Conservation (phyloP, 2,888 invertebrate species). For the Microdon myrmicae region DNA sequence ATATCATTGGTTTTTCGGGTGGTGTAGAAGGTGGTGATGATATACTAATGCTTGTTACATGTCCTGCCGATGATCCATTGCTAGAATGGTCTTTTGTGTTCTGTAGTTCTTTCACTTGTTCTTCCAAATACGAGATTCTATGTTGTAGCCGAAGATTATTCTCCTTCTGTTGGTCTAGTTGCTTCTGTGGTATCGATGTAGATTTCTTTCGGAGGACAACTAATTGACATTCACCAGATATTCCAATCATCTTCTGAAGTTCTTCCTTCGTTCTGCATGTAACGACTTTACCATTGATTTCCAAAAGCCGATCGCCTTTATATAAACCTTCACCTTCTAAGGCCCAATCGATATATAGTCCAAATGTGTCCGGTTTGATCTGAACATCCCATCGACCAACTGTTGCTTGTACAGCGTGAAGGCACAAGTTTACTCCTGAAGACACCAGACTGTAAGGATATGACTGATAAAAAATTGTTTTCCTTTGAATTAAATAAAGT, state of each 20-base stretch:
- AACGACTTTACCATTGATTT: slow-evolving; percentile 83
- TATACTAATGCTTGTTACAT: slow-evolving; percentile 79
- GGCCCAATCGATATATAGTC: slow-evolving; percentile 84
- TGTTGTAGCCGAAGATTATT: slow-evolving; percentile 88
- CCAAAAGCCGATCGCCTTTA: slow-evolving; percentile 80
- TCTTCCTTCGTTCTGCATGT: slow-evolving; percentile 78
- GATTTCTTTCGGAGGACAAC: slow-evolving; percentile 63
- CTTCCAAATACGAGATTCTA: slow-evolving; percentile 88
- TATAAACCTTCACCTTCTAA: slow-evolving; percentile 79
- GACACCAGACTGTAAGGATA: slow-evolving; percentile 60
- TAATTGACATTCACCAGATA: slow-evolving; percentile 64
- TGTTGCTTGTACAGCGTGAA: slow-evolving; percentile 77
- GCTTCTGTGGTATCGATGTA: slow-evolving; percentile 63
- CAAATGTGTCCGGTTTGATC: slow-evolving; percentile 73
- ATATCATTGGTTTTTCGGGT: slow-evolving; percentile 72
- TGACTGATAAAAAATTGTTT: neutral
- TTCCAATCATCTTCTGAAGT: slow-evolving; percentile 73
- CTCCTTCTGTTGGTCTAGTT: slow-evolving; percentile 69
- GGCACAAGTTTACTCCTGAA: slow-evolving; percentile 67
- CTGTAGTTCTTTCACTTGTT: slow-evolving; percentile 79
- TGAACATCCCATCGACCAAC: slow-evolving; percentile 80
- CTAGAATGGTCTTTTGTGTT: slow-evolving; percentile 59
- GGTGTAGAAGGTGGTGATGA: slow-evolving; percentile 72
- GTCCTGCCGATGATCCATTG: slow-evolving; percentile 60
- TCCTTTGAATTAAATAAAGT: neutral